A percentile compares a stretch with the other conserved stretches of the same genome.
phyloP scores from a whole-genome alignment of 2,113 vertebrate genomes.

The Chloroceryle aenea region DNA sequence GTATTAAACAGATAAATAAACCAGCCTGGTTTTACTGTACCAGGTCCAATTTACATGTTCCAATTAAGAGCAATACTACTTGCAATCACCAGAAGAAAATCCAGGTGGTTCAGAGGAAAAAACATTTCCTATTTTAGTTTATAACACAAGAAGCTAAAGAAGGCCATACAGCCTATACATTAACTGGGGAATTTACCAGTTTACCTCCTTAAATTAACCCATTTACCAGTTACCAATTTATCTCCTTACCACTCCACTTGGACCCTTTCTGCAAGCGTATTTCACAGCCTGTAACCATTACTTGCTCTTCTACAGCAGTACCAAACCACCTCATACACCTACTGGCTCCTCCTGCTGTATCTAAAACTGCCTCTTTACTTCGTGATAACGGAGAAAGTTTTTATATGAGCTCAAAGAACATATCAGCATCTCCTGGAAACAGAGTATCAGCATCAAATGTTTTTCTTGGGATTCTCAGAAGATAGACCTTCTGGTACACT shows the following conservation, averaged over 20 bases:
- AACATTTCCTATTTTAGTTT: neutral
- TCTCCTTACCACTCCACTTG: neutral
- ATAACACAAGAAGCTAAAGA: neutral
- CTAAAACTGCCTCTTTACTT: neutral
- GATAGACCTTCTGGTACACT: neutral
- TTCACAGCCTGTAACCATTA: neutral
- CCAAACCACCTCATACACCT: neutral
- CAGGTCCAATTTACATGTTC: neutral
- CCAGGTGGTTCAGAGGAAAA: neutral
- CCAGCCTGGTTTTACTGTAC: neutral
- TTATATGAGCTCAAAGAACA: fast-evolving
- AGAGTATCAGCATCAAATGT: neutral
- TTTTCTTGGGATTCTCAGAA: neutral
- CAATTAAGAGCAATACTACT: neutral
- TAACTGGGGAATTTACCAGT: neutral
- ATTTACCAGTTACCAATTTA: neutral
- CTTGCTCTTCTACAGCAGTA: neutral
- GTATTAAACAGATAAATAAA: too few relatives aligned
- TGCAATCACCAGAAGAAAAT: neutral
- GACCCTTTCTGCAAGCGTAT: neutral
- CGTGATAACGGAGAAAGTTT: neutral
- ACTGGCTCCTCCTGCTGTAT: neutral
- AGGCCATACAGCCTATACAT: neutral
- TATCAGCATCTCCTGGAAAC: neutral
- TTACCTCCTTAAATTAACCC: too few relatives aligned